Evolutionary conservation across 2,113 vertebrate species (phyloP).

Genomic region (Acanthisitta chloris): DNA sequence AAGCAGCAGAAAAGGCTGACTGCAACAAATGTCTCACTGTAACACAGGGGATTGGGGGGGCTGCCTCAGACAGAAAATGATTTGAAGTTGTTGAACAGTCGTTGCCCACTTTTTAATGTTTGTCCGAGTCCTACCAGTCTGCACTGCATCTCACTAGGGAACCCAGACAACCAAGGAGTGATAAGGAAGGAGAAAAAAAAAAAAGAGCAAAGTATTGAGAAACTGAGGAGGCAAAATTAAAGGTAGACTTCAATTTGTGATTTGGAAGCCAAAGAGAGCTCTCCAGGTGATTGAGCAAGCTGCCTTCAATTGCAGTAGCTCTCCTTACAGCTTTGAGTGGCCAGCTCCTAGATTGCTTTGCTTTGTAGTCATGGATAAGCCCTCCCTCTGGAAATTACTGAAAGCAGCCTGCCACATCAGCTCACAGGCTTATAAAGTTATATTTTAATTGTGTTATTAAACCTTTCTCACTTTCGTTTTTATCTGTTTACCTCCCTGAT

Average conservation of each 20-base stretch:
- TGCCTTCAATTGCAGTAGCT: not conserved
- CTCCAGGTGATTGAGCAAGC: slow-evolving; percentile 15
- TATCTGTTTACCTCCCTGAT: not conserved
- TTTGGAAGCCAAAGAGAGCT: slow-evolving; percentile 37
- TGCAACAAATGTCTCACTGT: not conserved
- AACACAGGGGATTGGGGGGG: not conserved
- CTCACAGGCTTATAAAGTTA: slow-evolving; percentile 12
- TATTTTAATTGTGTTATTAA: slow-evolving; percentile 51
- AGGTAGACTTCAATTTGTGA: slow-evolving; percentile 43
- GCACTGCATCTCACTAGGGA: not conserved
- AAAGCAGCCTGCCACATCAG: slow-evolving; percentile 17
- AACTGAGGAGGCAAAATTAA: slow-evolving; percentile 29
- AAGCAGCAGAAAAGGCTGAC: not conserved
- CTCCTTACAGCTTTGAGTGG: not conserved
- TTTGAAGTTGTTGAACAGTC: not conserved
- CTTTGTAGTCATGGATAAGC: slow-evolving; percentile 14
- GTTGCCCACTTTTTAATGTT: not conserved
- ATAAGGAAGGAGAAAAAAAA: not conserved
- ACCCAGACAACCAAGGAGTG: not conserved
- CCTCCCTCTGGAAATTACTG: slow-evolving; percentile 59
- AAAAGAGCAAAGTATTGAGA: not conserved
- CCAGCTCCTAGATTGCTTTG: slow-evolving; percentile 35
- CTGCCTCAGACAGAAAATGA: not conserved
- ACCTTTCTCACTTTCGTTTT: not conserved
- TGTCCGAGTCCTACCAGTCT: not conserved